phyloP scores from a whole-genome alignment of 2,113 vertebrate species.

The Sander vitreus region DNA sequence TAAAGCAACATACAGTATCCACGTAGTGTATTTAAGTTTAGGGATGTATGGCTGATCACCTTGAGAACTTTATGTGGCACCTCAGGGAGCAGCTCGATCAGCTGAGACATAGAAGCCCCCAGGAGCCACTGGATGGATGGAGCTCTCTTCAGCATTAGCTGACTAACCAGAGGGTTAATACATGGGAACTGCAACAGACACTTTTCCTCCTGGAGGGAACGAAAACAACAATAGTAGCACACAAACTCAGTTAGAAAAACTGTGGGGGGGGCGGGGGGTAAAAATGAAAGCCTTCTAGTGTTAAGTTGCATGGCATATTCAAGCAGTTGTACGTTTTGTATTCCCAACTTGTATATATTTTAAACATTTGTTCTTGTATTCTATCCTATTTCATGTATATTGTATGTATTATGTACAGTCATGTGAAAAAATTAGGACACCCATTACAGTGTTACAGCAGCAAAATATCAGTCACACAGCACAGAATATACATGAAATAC shows the following conservation, averaged over 20 bases:
- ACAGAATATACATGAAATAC: no score
- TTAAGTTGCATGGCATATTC: neutral
- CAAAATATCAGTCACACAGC: no score
- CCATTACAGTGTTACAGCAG: no score
- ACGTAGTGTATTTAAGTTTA: neutral
- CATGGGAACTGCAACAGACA: conserved; percentile 89
- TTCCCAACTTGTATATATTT: no score
- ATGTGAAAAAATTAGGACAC: no score
- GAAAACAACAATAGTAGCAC: neutral
- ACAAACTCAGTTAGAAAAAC: neutral
- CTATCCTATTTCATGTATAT: no score
- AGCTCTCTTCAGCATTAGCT: conserved; percentile 89
- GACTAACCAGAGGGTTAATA: conserved; percentile 91
- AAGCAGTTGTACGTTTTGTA: no score
- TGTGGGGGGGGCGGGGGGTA: no score
- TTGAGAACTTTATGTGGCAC: conserved; percentile 92
- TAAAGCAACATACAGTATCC: neutral
- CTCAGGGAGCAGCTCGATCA: conserved; percentile 88
- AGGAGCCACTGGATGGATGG: conserved; percentile 87
- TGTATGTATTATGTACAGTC: no score
- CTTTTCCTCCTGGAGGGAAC: conserved; percentile 85
- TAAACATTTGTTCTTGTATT: no score
- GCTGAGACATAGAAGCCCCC: conserved; percentile 84
- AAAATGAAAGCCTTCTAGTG: neutral
- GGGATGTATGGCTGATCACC: conserved; percentile 75